Evolutionary conservation across 2,888 invertebrate species (phyloP).

Genomic region (Asteroscopus sphinx): DNA sequence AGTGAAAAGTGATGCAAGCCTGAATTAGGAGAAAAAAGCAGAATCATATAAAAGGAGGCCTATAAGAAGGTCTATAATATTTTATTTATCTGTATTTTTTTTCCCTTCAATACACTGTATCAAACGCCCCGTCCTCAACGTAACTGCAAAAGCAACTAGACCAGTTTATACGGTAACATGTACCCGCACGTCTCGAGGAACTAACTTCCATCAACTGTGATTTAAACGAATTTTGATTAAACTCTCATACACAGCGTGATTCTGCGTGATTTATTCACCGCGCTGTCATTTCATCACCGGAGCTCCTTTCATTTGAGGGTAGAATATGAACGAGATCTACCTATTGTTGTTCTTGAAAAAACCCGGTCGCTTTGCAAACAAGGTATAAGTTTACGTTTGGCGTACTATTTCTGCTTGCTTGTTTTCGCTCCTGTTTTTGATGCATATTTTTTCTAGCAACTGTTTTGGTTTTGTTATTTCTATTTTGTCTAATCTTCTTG

Average conservation of each 20-base stretch:
- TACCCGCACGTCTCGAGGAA: conserved; percentile 54
- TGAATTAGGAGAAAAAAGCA: no score
- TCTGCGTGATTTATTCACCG: conserved; percentile 50
- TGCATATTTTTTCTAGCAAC: no score
- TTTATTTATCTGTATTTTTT: no score
- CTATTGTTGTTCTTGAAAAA: conserved; percentile 12
- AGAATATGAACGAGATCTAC: conserved; percentile 9
- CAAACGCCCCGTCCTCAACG: conserved; percentile 13
- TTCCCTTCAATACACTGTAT: neutral
- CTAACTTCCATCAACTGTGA: conserved; percentile 63
- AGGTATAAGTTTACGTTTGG: neutral
- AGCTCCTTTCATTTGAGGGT: conserved; percentile 33
- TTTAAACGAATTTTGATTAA: conserved; percentile 69
- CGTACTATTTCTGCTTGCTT: neutral
- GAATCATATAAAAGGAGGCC: no score
- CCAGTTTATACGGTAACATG: conserved; percentile 54
- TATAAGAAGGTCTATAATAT: neutral
- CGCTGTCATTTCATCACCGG: conserved; percentile 44
- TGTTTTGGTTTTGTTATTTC: no score
- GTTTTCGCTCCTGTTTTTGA: neutral
- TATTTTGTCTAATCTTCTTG: no score
- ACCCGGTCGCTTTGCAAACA: conserved; percentile 7
- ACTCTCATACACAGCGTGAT: conserved; percentile 54
- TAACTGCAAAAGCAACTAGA: conserved; percentile 41
- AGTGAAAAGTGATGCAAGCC: no score